Base-by-base conservation (phyloP, 2,113 vertebrate species). In the Cephalophus harveyi region DNA sequence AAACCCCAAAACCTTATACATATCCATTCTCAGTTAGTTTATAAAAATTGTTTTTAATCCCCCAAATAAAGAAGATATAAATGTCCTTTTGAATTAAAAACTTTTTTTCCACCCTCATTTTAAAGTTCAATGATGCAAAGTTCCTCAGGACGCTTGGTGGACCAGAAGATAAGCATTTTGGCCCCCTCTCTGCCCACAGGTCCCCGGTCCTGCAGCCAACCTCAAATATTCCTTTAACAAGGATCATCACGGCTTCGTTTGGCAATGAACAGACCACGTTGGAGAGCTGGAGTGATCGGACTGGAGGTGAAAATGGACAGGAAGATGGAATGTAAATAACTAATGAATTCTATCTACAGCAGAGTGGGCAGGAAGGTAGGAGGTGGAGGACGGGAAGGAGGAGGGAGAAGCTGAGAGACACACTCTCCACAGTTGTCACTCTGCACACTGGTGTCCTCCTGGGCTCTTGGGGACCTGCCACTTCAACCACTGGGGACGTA, bases 1-100 rank as follows among this genome's bases (percentile, higher is more conserved):
- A 87, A 83, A 55, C 28, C 25, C 46, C 78, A 46, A 92, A 78
- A 40, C 3, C 15, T 30, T 48, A 64, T 86, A 54, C 1, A 6
- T 62, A 62, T 6, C 52, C 43, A 54, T 81, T 62, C 17, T 96
- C 6, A 67, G 57, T 5, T 82, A 67, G 13, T 88, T 88, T 40
- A 67, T 28, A 55, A 54, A 91, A 62, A 36, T n/a, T 90, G n/a
- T n/a, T 67, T 89, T 95, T 95, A 16, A n/a, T 36, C 50, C 33
- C 28, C 7, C 19, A 50, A 92, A 84, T 62, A 85, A 85, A 67
- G 12, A 25, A 43, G 17, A 23, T 67, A 36, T 27, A 64, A 50
- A 88, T 0, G 52, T 81, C 40, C 12, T 74, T 74, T 76, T 81
- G 23, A 62, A 90, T 91, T 54, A 88, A 92, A 96, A 93, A 15